Conservation (phyloP, 2,888 invertebrate genomes). For the Rhogogaster chlorosoma region DNA sequence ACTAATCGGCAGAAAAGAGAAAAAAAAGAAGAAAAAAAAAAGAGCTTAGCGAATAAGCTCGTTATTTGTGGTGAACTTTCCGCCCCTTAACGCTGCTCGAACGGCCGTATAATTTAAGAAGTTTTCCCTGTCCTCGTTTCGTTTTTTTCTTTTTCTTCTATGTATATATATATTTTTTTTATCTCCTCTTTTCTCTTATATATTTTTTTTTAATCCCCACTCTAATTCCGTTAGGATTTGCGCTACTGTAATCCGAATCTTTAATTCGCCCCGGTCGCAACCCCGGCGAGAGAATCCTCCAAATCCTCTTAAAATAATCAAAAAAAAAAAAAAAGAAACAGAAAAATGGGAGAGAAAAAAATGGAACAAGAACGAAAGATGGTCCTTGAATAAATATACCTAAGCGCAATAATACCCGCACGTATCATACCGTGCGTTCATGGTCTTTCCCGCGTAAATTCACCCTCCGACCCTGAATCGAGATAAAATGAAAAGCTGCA, state of each 20-base stretch:
- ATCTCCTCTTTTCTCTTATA: not conserved
- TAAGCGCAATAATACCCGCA: not conserved
- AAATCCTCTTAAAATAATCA: not conserved
- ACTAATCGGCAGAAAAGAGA: not conserved
- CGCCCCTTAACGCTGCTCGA: constrained; percentile 33
- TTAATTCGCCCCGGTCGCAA: not conserved
- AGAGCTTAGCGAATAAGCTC: constrained; percentile 25
- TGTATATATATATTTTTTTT: not conserved
- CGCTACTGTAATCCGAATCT: constrained; percentile 11
- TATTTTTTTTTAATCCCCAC: not conserved
- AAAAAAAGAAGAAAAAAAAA: not conserved
- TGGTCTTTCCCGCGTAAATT: not conserved
- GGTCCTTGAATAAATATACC: not conserved
- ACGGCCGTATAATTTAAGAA: constrained; percentile 40
- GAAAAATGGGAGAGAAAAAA: not conserved
- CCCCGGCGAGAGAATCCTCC: not conserved
- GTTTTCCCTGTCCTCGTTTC: not conserved
- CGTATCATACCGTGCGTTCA: not conserved
- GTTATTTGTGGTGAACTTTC: constrained; percentile 43
- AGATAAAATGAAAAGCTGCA: not conserved
- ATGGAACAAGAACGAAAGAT: not conserved
- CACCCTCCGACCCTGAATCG: not conserved
- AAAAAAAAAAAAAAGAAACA: not conserved
- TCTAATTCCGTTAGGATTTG: constrained; percentile 22
- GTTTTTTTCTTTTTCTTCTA: not conserved